These are phyloP conservation scores for Glaucopsyche alexis DNA, from an alignment of 2,888 invertebrate species.

Conservation along the genomic window DNA sequence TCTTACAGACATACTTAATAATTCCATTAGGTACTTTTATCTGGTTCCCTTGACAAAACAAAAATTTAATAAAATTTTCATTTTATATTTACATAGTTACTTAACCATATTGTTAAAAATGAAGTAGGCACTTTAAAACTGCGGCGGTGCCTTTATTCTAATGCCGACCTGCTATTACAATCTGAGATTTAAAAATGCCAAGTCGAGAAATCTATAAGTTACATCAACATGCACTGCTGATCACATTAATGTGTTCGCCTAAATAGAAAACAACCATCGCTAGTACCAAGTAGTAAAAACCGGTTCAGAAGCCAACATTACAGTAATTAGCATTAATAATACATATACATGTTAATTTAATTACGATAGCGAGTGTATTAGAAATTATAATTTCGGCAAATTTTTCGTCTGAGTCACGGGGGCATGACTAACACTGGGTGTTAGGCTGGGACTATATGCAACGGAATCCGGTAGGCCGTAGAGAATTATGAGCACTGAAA, in stretches of 20 bases:
- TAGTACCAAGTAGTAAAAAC: background rate
- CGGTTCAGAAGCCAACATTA: background rate
- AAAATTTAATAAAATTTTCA: background rate
- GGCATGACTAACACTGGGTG: constrained; percentile 14
- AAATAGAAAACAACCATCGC: background rate
- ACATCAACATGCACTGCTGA: constrained; percentile 16
- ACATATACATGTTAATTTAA: constrained; percentile 24
- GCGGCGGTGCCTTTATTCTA: background rate
- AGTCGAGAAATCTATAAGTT: background rate
- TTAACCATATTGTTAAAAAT: background rate
- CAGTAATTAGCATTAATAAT: constrained; percentile 13
- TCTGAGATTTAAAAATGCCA: background rate
- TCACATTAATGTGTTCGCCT: background rate
- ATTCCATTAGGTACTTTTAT: background rate
- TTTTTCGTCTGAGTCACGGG: constrained; percentile 18
- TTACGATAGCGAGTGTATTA: background rate
- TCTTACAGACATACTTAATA: background rate
- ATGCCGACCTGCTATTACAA: background rate
- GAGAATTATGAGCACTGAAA: too few species aligned
- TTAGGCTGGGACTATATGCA: too few species aligned
- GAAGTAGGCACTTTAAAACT: background rate
- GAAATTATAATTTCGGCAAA: constrained; percentile 25
- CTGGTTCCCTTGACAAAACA: background rate
- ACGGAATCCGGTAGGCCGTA: too few species aligned
- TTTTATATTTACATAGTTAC: background rate